Conservation (phyloP, 2,888 invertebrate species). For the Nephrotoma guestfalica region DNA sequence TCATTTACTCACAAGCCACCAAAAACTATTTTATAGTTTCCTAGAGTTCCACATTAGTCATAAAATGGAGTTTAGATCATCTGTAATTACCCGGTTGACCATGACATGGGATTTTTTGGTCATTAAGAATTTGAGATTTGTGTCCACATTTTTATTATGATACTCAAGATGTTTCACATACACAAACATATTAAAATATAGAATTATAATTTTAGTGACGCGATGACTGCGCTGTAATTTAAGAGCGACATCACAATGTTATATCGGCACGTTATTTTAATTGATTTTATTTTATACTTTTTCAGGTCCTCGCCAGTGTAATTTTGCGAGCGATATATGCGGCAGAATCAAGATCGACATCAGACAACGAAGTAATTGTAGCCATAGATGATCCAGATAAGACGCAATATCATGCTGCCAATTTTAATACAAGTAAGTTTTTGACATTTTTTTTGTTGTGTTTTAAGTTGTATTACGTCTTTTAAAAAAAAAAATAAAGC, state of each 20-base stretch:
- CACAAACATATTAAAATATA: no score
- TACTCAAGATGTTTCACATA: not conserved
- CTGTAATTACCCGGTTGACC: not conserved
- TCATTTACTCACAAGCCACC: not conserved
- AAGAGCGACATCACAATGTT: not conserved
- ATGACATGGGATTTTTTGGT: not conserved
- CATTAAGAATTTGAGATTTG: not conserved
- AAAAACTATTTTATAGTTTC: not conserved
- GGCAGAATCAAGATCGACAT: constrained; percentile 12
- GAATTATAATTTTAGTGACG: not conserved
- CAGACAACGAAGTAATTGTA: constrained; percentile 48
- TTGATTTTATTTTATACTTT: constrained; percentile 11
- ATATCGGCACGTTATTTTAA: not conserved
- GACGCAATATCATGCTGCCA: constrained; percentile 59
- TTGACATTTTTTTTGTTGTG: not conserved
- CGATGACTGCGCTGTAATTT: not conserved
- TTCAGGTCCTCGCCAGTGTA: constrained; percentile 32
- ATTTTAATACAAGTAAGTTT: constrained; percentile 57
- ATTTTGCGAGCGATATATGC: constrained; percentile 28
- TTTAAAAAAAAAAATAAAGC: not conserved
- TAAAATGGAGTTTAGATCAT: not conserved
- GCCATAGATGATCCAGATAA: constrained; percentile 60
- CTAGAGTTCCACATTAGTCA: not conserved
- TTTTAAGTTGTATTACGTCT: not conserved
- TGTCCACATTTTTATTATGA: no score